Evolutionary conservation across 2,888 invertebrate species (phyloP), one percentile per base, ranked within the genome.

Genomic region (Tromatobia lineatoria): DNA sequence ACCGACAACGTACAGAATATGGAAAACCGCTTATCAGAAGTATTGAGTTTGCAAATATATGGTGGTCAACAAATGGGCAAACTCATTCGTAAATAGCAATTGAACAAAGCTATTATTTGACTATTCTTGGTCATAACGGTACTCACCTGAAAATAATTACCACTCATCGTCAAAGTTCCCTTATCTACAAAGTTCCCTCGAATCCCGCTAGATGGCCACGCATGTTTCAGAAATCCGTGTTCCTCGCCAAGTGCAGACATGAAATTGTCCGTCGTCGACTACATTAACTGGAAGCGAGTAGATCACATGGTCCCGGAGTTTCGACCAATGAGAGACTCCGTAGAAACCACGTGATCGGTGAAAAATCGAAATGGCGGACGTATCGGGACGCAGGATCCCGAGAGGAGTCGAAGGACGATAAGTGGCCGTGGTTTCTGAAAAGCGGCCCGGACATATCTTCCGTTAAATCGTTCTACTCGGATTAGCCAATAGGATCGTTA

Each of bases 281-380:
- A 10, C 10, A 10, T 23, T 38, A 64, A 45, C 45, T 13, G 47
- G 20, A 23, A 20, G 38, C 23, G 18, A 52, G 66, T 34, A 10
- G 82, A 81, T 90, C 89, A 89, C 89, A 88, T 89, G 88, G 85
- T 85, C 42, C 15, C 15, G 20, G 13, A 6, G 10, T 25, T 54
- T 50, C 61, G 57, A 75, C 89, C 87, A 90, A 89, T 87, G 69
- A 66, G 54, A 54, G 52, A 61, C 20, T 61, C 50, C 57, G 69
- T 52, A 74, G 23, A 57, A 71, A 66, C 90, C 92, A 92, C 91
- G 92, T 92, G 92, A 92, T 87, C 88, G 86, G 83, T 73, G 73
- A 89, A 91, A 92, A 92, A 91, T 92, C 92, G 91, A 92, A 92
- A 92, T 90, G 92, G 92, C 89, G 92, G 92, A 91, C 92, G 91